Evolutionary conservation across 2,113 vertebrate genomes (phyloP).

Genomic region (Colinus virginianus): DNA sequence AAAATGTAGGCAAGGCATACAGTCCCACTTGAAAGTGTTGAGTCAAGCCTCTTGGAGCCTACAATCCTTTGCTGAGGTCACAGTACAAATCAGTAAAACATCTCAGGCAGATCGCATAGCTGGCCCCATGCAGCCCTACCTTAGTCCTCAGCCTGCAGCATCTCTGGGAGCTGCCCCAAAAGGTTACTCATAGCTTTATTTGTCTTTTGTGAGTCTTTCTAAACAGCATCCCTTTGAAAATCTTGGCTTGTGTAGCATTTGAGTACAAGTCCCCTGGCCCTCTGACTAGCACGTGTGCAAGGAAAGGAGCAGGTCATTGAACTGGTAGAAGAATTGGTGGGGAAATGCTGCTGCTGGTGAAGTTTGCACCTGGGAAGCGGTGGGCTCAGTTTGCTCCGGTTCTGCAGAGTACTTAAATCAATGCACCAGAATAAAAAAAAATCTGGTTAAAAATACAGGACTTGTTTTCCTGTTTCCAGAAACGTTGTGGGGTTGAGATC

Average conservation of each 20-base stretch:
- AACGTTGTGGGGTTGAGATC: background rate
- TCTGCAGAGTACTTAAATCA: background rate
- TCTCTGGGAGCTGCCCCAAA: background rate
- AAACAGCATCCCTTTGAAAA: background rate
- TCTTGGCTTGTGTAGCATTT: background rate
- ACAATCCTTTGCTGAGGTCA: background rate
- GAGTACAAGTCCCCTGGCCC: background rate
- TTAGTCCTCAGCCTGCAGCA: fast-evolving
- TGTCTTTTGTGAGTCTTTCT: background rate
- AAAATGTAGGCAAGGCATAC: background rate
- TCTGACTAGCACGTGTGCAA: background rate
- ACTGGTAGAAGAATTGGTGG: background rate
- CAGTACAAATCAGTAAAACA: background rate
- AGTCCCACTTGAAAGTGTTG: background rate
- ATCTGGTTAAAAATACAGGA: background rate
- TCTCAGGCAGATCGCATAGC: fast-evolving
- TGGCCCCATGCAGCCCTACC: background rate
- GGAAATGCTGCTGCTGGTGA: background rate
- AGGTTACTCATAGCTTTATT: background rate
- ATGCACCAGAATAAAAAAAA: background rate
- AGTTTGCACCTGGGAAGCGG: background rate
- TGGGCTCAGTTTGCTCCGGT: background rate
- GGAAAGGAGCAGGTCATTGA: background rate
- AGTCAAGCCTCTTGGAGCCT: fast-evolving
- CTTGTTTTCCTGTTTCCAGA: background rate